These are phyloP conservation scores for Vannuccia rotundouncinata DNA, from an alignment of 2,888 invertebrate genomes.

Conservation along the genomic window DNA sequence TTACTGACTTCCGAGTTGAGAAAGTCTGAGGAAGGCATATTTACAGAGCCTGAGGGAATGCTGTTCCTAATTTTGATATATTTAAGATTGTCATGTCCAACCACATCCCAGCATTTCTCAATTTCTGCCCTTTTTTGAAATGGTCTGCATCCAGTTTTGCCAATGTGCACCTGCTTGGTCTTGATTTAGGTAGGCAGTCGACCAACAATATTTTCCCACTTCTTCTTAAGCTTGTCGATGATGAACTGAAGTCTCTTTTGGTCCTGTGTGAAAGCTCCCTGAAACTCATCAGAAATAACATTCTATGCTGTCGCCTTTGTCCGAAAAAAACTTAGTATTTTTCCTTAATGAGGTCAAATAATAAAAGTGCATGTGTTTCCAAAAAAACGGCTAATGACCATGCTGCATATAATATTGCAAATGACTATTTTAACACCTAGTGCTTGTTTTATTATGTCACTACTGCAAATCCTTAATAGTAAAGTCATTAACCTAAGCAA, in stretches of 20 bases:
- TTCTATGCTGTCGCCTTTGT: neutral
- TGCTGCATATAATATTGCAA: neutral
- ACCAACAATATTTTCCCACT: conserved; percentile 6
- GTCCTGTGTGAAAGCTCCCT: neutral
- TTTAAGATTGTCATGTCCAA: neutral
- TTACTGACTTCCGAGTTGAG: neutral
- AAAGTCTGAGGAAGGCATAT: neutral
- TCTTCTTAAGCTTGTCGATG: conserved; percentile 8
- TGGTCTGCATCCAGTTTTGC: neutral
- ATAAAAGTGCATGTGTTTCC: neutral
- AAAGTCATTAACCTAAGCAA: too few relatives aligned
- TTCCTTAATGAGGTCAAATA: neutral
- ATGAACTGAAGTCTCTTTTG: neutral
- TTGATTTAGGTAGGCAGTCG: conserved; percentile 6
- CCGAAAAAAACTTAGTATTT: neutral
- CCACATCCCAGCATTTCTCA: conserved; percentile 12
- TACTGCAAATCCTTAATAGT: too few relatives aligned
- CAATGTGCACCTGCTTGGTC: neutral
- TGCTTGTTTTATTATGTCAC: neutral
- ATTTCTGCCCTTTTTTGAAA: neutral
- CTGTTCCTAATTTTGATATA: neutral
- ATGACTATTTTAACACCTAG: neutral
- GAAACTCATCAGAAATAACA: neutral
- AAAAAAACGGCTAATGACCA: neutral
- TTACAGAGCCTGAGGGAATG: neutral